Conservation (phyloP, 2,113 vertebrate species). For the Nycticorax nycticorax region DNA sequence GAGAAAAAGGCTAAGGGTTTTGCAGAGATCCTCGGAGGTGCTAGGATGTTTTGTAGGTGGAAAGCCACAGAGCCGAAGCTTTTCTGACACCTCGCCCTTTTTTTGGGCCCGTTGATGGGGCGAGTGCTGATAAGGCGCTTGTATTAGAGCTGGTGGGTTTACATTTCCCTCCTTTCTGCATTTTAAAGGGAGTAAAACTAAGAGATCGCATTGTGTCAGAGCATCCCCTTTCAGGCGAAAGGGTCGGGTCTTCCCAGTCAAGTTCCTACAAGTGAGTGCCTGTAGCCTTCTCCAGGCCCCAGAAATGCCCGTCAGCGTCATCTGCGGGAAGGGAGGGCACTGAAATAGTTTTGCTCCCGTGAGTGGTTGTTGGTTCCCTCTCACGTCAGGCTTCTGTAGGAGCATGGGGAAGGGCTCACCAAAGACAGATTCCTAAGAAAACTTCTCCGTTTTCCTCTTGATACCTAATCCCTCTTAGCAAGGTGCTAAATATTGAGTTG, state of each 20-base stretch:
- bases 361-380: neutral
- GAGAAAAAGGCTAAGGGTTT: neutral
- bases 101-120: neutral
- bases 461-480: neutral
- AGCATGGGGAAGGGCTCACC: neutral
- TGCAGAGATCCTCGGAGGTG: neutral
- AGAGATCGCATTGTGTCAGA: neutral
- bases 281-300: neutral
- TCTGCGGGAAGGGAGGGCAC: neutral
- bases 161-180: neutral
- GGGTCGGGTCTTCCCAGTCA: neutral
- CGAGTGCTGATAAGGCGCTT: neutral
- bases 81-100: neutral
- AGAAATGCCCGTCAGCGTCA: neutral
- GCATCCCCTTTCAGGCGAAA: neutral
- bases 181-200: neutral
- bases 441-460: neutral
- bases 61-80: neutral
- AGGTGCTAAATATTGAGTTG: neutral
- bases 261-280: accelerated
- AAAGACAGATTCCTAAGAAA: neutral
- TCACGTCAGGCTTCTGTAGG: accelerated
- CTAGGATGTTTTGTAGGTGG: neutral
- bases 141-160: neutral
- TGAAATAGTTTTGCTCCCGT: neutral